Base-by-base conservation (phyloP, 2,113 vertebrate genomes). In the Macquaria australasica region DNA sequence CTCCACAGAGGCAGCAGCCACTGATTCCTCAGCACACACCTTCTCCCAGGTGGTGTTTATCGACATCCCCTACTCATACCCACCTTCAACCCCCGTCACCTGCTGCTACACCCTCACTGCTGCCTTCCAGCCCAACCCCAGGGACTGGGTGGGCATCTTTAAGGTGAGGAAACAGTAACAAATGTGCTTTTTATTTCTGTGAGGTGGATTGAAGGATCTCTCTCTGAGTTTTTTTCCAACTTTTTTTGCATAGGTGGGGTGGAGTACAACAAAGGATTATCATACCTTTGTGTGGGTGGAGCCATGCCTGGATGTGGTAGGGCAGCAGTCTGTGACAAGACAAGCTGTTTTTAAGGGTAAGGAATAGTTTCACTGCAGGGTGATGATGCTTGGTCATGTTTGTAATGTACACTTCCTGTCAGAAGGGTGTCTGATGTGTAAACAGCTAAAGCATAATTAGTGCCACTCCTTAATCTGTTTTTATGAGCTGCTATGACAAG, bases 61-160 rank as follows among this genome's bases (percentile, higher is more conserved):
- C 10, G 89, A 95, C 79, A 91, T 95, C 77, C 94, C 89, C 0
- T 81, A 76, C 21, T 86, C 90, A 0, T 97, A 95, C 62, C 82
- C 64, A 0, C 90, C 88, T 0, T 84, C 90, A 3, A 31, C 67
- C 18, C 18, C 72, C 0, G 11, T 97, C 59, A 94, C 77, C 67
- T 96, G 96, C 90, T 0, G 25, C 66, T 97, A 95, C 90, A 94
- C 77, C 6, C 28, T 96, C 73, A 91, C 88, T 0, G 48, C 60
- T 0, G 66, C 64, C 62, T 82, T 96, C 69, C 85, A 88, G 64
- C 81, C 94, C 1, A 77, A 72, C 71, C 6, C 84, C 0, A 93
- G 92, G 18, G 95, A 97, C 89, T 97, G 96, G 96, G 93, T 97
- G 67, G 96, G 96, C 51, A 92, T 97, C 14, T 97, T 95, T 67